Base-by-base conservation (phyloP, 2,888 invertebrate species). In the Protonemura montana region DNA sequence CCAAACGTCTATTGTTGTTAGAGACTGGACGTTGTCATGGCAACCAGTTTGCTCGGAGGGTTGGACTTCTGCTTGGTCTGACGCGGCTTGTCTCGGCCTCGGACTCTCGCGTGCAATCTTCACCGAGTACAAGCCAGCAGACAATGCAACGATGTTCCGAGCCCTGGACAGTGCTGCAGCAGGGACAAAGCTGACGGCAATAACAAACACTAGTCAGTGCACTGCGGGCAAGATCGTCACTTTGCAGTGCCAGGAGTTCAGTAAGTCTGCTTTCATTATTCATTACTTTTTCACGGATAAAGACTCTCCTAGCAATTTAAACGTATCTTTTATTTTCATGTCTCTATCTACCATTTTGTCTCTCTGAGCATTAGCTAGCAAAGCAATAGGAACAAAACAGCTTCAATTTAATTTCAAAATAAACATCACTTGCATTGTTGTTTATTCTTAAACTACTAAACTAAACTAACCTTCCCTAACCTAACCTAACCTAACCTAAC, bases 241-340 rank as follows among this genome's bases (percentile, higher is more conserved):
- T 84, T 89, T 94, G 25, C 91, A 92, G n/a, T 94, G 94, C 89
- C 92, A 93, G 89, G 93, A 94, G 88, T 93, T 92, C 89, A 90
- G 93, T 93, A 90, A 91, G 91, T 90, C 82, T 42, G 42, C 87
- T 41, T n/a, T 78, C 13, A 42, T 16, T 26, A 80, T 1, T 27
- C 80, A 80, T 26, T 76, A 80, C n/a, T 85, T 80, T 77, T 27
- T 76, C 26, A 5, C n/a, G n/a, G n/a, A n/a, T n/a, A n/a, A n/a
- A n/a, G n/a, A n/a, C n/a, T n/a, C n/a, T n/a, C n/a, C n/a, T n/a
- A n/a, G n/a, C n/a, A n/a, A n/a, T n/a, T n/a, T n/a, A n/a, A n/a
- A n/a, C n/a, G n/a, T n/a, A n/a, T n/a, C n/a, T n/a, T n/a, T n/a
- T n/a, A n/a, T n/a, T n/a, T n/a, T n/a, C n/a, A n/a, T n/a, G n/a